phyloP scores from a whole-genome alignment of 2,113 vertebrate species.

The Semicossyphus pulcher region DNA sequence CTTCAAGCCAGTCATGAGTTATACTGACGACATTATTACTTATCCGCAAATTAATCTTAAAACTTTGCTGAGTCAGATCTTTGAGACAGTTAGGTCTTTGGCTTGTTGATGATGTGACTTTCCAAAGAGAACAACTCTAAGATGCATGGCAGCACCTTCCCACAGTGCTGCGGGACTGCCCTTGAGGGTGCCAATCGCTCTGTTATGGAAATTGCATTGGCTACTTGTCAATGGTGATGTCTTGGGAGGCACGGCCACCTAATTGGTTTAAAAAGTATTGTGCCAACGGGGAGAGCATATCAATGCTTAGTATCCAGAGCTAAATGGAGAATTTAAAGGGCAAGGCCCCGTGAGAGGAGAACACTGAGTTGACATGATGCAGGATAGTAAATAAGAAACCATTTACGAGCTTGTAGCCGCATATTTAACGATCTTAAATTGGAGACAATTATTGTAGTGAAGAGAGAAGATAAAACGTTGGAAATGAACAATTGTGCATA shows the following conservation, averaged over 20 bases:
- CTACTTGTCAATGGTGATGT: slow-evolving; percentile 68
- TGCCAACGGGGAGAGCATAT: slow-evolving; percentile 52
- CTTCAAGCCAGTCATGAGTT: slow-evolving; percentile 52
- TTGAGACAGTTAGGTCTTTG: slow-evolving; percentile 39
- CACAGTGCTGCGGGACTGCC: slow-evolving; percentile 27
- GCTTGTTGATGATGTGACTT: slow-evolving; percentile 61
- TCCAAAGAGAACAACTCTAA: slow-evolving; percentile 46
- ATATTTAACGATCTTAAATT: not conserved
- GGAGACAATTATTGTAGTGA: not conserved
- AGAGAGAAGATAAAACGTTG: no score
- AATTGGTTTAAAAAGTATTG: slow-evolving; percentile 75
- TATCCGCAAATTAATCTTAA: slow-evolving; percentile 40
- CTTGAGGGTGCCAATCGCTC: slow-evolving; percentile 64
- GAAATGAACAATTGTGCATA: no score
- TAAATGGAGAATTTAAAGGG: slow-evolving; percentile 37
- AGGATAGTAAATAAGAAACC: not conserved
- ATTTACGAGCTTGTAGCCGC: not conserved
- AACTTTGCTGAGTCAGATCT: slow-evolving; percentile 56
- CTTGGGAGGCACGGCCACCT: slow-evolving; percentile 58
- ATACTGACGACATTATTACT: slow-evolving; percentile 40
- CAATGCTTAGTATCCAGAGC: slow-evolving; percentile 38
- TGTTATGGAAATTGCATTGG: slow-evolving; percentile 76
- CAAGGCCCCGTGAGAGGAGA: slow-evolving; percentile 7
- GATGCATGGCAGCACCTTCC: slow-evolving; percentile 47
- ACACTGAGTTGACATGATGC: not conserved